Base-by-base conservation (phyloP, 1,140 invertebrate genomes). In the Nylanderia fulva region DNA sequence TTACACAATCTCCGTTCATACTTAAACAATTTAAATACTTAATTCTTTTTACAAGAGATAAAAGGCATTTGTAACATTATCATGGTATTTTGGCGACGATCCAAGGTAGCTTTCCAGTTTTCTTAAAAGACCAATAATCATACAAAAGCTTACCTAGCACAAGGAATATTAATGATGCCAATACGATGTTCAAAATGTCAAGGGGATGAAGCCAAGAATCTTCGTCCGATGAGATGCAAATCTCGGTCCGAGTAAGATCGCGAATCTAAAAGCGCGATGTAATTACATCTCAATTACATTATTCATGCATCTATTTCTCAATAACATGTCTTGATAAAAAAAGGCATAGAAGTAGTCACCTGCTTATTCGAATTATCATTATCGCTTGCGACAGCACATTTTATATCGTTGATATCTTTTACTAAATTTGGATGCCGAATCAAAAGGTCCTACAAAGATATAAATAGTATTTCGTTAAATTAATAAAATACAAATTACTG, bases 41-140 rank as follows among this genome's bases (percentile, higher is more conserved):
- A 11, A 82, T 39, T 1, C 21, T 9, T 71, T 60, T 66, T 48
- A 48, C 29, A 77, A 66, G 9, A 27, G 0, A 8, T 13, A 33
- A 52, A 21, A 24, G n/a, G 1, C 1, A 33, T 1, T 72, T 42
- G 15, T 80, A 88, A 9, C 29, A 13, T 27, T 36, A 79, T 94
- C 93, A 96, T 54, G 96, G 97, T 91, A 97, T 95, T 93, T 97
- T 97, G 64, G 96, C 95, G 11, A 97, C 96, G 56, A 98, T 96
- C 97, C 97, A 98, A 8, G 98, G 98, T 68, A 98, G 93, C 90
- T 96, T 95, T 11, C 97, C 97, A 11, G 97, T 97, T 84, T 96
- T 96, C 91, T 97, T 98, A 92, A 97, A 98, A 66, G 95, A 95
- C 94, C 97, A 97, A 93, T 98, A 98, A 93, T 98, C 97, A 88